Conservation (phyloP, 64 coral and sea anemone species). For the Cladopsammia gracilis region DNA sequence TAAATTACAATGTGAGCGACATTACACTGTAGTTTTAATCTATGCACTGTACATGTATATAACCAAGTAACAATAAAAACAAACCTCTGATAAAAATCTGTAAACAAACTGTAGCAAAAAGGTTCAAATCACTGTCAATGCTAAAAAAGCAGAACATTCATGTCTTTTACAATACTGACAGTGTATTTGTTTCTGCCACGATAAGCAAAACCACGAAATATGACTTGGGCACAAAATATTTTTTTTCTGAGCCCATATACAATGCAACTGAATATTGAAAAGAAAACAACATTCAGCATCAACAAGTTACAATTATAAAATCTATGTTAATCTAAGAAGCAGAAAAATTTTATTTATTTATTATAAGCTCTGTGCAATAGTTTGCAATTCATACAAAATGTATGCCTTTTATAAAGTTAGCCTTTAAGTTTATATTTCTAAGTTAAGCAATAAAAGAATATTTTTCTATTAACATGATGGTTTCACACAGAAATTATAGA, state of each 20-base stretch:
- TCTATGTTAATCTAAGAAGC: background rate
- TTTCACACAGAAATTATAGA: conserved; percentile 4
- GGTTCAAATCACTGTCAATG: background rate
- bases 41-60: background rate
- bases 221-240: background rate
- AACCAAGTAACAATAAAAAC: background rate
- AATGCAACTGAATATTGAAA: background rate
- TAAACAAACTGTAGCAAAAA: background rate
- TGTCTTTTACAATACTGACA: background rate
- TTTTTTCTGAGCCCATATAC: background rate
- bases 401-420: background rate
- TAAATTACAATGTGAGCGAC: too few species aligned
- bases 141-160: background rate
- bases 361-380: background rate
- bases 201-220: background rate
- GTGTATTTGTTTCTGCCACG: background rate
- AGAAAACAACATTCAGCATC: background rate
- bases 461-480: background rate
- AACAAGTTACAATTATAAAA: background rate
- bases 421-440: background rate
- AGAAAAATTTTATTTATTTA: background rate
- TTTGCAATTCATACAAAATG: background rate
- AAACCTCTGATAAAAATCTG: background rate
- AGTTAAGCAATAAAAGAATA: background rate
- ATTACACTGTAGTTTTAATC: background rate